These are phyloP conservation scores for Hesperia comma DNA, from an alignment of 2,888 invertebrate genomes.

Conservation along the genomic window DNA sequence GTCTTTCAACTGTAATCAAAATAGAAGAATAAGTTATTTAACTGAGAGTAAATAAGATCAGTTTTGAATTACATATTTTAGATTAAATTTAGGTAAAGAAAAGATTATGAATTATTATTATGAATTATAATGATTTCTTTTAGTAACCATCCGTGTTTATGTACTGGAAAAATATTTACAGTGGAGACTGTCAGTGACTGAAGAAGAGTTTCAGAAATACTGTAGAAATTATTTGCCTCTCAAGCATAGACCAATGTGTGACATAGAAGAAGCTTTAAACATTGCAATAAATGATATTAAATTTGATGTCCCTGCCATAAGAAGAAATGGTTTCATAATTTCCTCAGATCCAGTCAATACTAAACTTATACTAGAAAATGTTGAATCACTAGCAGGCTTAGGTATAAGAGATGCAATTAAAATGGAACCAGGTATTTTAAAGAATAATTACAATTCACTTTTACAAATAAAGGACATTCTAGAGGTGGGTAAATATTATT, in stretches of 20 bases:
- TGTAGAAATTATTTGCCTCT: slow-evolving; percentile 68
- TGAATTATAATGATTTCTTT: slow-evolving; percentile 47
- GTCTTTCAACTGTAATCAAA: too few relatives aligned
- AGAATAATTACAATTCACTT: slow-evolving; percentile 82
- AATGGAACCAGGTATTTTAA: slow-evolving; percentile 85
- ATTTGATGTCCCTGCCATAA: slow-evolving; percentile 78
- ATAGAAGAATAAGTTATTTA: too few relatives aligned
- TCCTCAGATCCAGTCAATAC: slow-evolving; percentile 84
- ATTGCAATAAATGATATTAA: slow-evolving; percentile 83
- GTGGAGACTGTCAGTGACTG: slow-evolving; percentile 64
- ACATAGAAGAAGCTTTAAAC: slow-evolving; percentile 81
- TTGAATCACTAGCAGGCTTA: slow-evolving; percentile 80
- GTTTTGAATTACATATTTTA: too few relatives aligned
- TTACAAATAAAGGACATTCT: slow-evolving; percentile 82
- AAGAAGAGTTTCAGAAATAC: slow-evolving; percentile 66
- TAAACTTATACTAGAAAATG: slow-evolving; percentile 79
- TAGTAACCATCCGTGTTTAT: slow-evolving; percentile 70
- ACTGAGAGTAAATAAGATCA: too few relatives aligned
- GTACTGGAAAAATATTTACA: slow-evolving; percentile 67
- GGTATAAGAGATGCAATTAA: slow-evolving; percentile 82
- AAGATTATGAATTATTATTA: background rate
- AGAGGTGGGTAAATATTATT: slow-evolving; percentile 56
- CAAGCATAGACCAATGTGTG: slow-evolving; percentile 70
- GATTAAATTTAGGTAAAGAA: too few relatives aligned
- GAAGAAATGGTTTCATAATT: slow-evolving; percentile 85